These are phyloP conservation scores for Lichenostomus cassidix DNA, from an alignment of 2,113 vertebrate species.

Conservation along the genomic window DNA sequence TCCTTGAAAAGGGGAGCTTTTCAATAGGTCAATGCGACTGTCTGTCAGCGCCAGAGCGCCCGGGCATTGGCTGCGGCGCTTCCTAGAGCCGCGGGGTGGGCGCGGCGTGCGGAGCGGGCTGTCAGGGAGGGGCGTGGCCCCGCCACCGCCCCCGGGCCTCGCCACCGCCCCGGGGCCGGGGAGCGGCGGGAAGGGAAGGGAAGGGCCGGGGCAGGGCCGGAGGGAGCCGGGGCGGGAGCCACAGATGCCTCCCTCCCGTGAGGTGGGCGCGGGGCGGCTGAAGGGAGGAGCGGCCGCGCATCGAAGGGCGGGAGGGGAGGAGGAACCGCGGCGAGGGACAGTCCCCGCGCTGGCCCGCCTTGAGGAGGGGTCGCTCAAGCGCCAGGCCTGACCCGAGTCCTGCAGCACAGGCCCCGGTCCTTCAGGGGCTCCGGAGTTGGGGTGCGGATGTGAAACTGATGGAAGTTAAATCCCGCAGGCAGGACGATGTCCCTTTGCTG, in stretches of 20 bases:
- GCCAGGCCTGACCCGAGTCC: neutral
- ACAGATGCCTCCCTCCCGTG: neutral
- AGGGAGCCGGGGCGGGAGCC: neutral
- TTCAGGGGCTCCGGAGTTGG: neutral
- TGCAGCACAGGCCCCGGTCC: accelerated
- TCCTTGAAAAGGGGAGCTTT: too few species aligned
- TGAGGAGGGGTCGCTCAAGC: neutral
- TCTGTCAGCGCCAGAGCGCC: too few species aligned
- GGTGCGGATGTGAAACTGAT: accelerated
- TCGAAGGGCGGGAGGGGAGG: neutral
- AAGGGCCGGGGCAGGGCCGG: neutral
- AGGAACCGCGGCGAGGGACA: neutral
- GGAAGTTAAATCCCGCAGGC: too few species aligned
- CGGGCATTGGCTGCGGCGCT: too few species aligned
- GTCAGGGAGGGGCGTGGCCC: too few species aligned
- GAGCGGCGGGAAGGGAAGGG: too few species aligned
- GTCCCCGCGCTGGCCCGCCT: neutral
- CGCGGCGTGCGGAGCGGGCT: too few species aligned
- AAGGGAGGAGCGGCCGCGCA: neutral
- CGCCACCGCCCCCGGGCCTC: too few species aligned
- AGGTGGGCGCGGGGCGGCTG: neutral
- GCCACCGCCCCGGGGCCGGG: too few species aligned
- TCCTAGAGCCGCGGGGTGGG: too few species aligned
- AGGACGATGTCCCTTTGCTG: accelerated
- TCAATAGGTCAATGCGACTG: too few species aligned